Base-by-base conservation (phyloP, 1,140 invertebrate genomes). In the Muscidifurax raptorellus region DNA sequence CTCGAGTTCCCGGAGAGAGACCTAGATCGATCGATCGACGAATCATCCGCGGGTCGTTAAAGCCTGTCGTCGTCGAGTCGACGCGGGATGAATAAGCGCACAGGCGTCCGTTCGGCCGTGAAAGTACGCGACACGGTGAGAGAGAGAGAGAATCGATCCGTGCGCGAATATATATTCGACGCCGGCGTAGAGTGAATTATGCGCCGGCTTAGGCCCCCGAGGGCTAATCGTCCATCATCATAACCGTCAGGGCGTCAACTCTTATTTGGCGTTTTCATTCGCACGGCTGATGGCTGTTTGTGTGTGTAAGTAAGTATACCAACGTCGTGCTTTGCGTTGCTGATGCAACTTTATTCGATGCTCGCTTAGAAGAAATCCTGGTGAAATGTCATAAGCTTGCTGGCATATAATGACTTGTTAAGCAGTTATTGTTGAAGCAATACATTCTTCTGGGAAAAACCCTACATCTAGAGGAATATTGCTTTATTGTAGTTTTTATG, bases 221-320 rank as follows among this genome's bases (percentile, higher is more conserved):
- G 64, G 27, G 15, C 44, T 72, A 76, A 82, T 76, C 72, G 80
- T 82, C 59, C 67, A 76, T 82, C 80, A 82, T 76, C 80, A 82
- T 82, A 82, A 82, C 30, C 67, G 69, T 74, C 71, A 74, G 47
- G 36, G 67, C 69, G 18, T 72, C 44, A 67, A 40, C 66, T 66
- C 32, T 71, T 30, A 80, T 30, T 80, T n/a, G 12, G 66, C 32
- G 44, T 67, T 69, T 69, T 71, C 66, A 10, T 40, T 69, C 40
- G 52, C n/a, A n/a, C 52, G 22, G 52, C 52, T n/a, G 6, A n/a
- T n/a, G n/a, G n/a, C n/a, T 18, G 15, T 22, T 4, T 59, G 18
- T 40, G 7, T 40, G 36, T 0, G 36, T 12, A 40, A 9, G 36
- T 12, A n/a, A n/a, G 52, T 59, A 18, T 59, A 40, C n/a, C n/a